Evolutionary conservation across 1,140 invertebrate species (phyloP).

Genomic region (Calephelis virginiensis): DNA sequence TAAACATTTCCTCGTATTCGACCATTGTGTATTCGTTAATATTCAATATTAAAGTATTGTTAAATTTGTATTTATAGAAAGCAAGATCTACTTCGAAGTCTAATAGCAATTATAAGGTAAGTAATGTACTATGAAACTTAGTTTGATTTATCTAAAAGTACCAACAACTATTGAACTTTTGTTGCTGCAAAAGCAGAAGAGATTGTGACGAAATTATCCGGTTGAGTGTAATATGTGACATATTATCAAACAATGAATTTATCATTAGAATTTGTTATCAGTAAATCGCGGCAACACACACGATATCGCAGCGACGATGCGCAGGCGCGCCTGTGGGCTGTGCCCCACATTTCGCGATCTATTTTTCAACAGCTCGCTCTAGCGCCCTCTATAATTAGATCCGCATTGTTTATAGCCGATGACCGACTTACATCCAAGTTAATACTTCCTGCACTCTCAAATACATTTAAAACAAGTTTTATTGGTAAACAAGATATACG

Average conservation of each 20-base stretch:
- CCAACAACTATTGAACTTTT: too few species aligned
- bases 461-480: conserved; percentile 8
- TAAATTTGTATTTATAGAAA: too few species aligned
- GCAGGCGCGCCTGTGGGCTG: conserved; percentile 60
- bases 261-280: background rate
- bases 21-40: too few species aligned
- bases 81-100: too few species aligned
- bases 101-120: too few species aligned
- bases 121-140: too few species aligned
- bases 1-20: too few species aligned
- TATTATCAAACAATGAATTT: background rate
- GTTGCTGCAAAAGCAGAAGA: too few species aligned
- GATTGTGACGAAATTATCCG: too few species aligned
- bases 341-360: conserved; percentile 69
- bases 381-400: conserved; percentile 72
- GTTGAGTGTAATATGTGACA: background rate
- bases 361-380: conserved; percentile 57
- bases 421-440: conserved; percentile 46
- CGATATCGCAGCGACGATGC: conserved; percentile 32
- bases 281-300: background rate
- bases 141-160: too few species aligned
- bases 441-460: conserved; percentile 51
- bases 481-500: conserved; percentile 9
- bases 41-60: too few species aligned
- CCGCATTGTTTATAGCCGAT: conserved; percentile 64